A percentile compares a stretch with the other conserved stretches of the same genome.
Conservation (phyloP, 1,140 invertebrate species). For the Mya arenaria region DNA sequence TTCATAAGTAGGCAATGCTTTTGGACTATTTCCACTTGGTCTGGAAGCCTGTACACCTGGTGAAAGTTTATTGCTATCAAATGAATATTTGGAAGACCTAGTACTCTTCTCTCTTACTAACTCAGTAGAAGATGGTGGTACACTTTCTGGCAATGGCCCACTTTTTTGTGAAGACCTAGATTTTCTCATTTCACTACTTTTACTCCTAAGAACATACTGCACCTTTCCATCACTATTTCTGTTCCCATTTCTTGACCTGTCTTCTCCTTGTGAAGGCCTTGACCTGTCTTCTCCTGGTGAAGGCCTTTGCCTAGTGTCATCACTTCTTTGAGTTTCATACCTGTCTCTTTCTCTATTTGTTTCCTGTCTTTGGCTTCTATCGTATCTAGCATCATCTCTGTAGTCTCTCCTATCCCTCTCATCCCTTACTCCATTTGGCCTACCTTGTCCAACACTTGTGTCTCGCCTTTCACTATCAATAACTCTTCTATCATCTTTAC, state of each 20-base stretch:
- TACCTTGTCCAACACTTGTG: not conserved
- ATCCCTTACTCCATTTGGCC: not conserved
- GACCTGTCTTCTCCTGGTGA: too few relatives aligned
- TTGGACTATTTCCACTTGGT: not conserved
- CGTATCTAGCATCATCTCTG: not conserved
- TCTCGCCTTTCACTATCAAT: not conserved
- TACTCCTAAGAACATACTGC: slow-evolving; percentile 40
- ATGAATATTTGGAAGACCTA: not conserved
- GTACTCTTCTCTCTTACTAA: slow-evolving; percentile 20
- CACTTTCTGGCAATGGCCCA: slow-evolving; percentile 35
- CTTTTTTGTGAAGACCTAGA: slow-evolving; percentile 18
- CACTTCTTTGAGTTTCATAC: not conserved
- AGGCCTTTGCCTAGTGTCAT: too few relatives aligned
- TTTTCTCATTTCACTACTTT: slow-evolving; percentile 39
- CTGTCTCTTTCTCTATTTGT: not conserved
- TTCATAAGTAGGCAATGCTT: slow-evolving; percentile 19
- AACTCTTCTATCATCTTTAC: not conserved
- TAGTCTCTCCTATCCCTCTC: too few relatives aligned
- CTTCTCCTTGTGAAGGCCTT: too few relatives aligned
- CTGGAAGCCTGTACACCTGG: not conserved
- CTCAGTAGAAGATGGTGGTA: slow-evolving; percentile 44
- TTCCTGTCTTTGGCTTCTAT: not conserved
- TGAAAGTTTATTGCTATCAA: not conserved
- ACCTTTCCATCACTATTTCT: slow-evolving; percentile 29
- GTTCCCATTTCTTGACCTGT: too few relatives aligned